Conservation (phyloP, 35 echinoderm and acorn worm genomes). For the Apostichopus japonicus region DNA sequence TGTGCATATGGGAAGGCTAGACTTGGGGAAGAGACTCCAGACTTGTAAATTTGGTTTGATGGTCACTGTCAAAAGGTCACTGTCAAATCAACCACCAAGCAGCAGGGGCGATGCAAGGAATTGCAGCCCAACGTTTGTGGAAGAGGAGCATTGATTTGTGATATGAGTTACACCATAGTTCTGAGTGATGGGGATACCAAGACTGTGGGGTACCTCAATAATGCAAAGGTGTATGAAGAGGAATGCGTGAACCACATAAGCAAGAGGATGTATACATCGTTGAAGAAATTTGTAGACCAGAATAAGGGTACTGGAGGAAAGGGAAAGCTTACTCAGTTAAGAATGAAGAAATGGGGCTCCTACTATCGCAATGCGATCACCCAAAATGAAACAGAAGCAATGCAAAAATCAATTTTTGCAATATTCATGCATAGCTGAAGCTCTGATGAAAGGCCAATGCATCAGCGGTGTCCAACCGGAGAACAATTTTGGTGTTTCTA, state of each 20-base stretch:
- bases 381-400: background rate
- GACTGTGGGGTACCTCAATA: background rate
- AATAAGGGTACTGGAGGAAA: background rate
- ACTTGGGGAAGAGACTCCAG: background rate
- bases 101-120: constrained; percentile 20
- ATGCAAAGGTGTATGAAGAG: background rate
- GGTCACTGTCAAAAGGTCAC: background rate
- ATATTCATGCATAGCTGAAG: too few relatives aligned
- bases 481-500: constrained; percentile 25
- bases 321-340: constrained; percentile 26
- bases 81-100: constrained; percentile 12
- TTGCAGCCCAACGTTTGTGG: background rate
- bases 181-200: constrained; percentile 27
- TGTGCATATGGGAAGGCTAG: background rate
- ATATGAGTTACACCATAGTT: background rate
- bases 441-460: background rate
- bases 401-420: background rate
- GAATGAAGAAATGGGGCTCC: constrained; percentile 25
- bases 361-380: background rate
- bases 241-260: constrained; percentile 26
- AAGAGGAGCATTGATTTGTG: background rate
- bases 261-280: constrained; percentile 18
- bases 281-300: constrained; percentile 26
- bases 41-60: background rate
- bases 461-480: too few relatives aligned